Evolutionary conservation across 2,888 invertebrate species (phyloP), one percentile per base, ranked within the genome.

Genomic region (Conchocele bisecta): DNA sequence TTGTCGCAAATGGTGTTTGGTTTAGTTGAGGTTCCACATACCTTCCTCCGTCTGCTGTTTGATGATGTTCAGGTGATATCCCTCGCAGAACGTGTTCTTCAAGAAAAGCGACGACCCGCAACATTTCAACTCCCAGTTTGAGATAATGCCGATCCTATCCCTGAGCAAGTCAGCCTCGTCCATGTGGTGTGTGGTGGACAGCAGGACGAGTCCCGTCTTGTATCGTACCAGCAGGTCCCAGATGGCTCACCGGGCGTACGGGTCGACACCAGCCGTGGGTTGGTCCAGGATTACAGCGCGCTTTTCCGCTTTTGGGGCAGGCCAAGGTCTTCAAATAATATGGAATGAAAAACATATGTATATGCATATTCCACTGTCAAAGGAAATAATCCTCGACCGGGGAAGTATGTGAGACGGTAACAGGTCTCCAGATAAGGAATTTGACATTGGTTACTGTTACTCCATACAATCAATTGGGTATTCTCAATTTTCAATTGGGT

Each of bases 111-210:
- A 93, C 2, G 96, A 95, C 28, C 97, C 98, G 89, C 94, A 94
- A 88, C 96, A 95, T 79, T 94, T 93, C 53, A 97, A 91, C 68
- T 87, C 82, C 29, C 90, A 90, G 51, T 88, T 85, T 15, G 89
- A 89, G 91, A 97, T 94, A 71, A 97, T 95, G 24, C 96, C 94
- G 41, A 97, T 95, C 44, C 95, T 93, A 86, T 97, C 97, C 57
- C 96, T 96, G 5, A 97, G 93, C 75, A 96, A 93, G 85, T 97
- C 97, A 0, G 97, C 97, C 89, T 97, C 97, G 89, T 97, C 97
- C 88, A 97, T 93, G 88, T 96, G 96, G 87, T 97, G 97, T 0
- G 97, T 97, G 0, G 96, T 96, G 64, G 97, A 92, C 58, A 97
- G 93, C 9, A 97, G 95, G 0, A 96, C 96, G 5, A 96, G 93